These are phyloP conservation scores for Lasioglossum oenotherae DNA, from an alignment of 2,888 invertebrate species.

Conservation along the genomic window DNA sequence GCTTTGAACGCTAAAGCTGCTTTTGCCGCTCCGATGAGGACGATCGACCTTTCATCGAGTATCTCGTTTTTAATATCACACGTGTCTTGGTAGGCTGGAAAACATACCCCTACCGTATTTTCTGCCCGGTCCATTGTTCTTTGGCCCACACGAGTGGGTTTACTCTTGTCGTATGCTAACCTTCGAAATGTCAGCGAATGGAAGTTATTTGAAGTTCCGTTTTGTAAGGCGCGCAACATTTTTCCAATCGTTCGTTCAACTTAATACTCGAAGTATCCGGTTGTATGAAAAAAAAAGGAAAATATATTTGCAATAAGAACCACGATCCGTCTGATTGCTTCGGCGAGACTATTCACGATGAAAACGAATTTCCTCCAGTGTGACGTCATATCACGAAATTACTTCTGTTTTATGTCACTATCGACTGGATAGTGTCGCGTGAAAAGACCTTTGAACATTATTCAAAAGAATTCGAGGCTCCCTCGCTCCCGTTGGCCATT, in stretches of 20 bases:
- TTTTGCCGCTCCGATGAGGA: constrained; percentile 8
- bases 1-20: constrained; percentile 11
- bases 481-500: constrained; percentile 17
- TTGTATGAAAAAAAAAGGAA: not conserved
- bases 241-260: not conserved
- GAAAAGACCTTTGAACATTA: constrained; percentile 32
- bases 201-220: not conserved
- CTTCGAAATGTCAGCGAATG: not conserved
- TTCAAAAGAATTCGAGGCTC: constrained; percentile 43
- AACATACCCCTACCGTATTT: constrained; percentile 19
- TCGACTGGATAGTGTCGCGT: constrained; percentile 22
- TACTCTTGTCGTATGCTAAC: not conserved
- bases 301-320: not conserved
- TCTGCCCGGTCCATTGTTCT: not conserved
- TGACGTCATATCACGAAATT: not conserved
- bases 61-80: constrained; percentile 40
- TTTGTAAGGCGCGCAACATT: not conserved
- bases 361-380: not conserved
- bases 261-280: not conserved
- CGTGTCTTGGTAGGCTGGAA: constrained; percentile 20
- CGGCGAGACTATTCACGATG: not conserved
- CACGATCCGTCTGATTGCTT: not conserved
- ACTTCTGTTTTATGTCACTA: not conserved
- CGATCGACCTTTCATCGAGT: constrained; percentile 27
- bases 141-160: not conserved